Conservation (phyloP, 2,888 invertebrate genomes). For the Meganola albula region DNA sequence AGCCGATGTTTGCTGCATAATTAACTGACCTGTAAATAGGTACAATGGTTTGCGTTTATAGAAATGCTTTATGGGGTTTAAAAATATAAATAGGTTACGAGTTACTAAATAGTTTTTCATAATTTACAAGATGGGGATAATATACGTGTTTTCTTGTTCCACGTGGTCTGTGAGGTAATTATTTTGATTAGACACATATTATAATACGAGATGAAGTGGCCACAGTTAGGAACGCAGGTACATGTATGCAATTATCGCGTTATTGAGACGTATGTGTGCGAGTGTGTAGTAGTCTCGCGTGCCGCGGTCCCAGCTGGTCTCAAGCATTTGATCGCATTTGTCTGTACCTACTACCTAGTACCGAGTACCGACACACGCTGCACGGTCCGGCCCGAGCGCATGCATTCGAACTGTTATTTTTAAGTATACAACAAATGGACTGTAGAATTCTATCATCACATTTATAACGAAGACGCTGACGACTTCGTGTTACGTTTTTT, state of each 20-base stretch:
- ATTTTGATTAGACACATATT: neutral
- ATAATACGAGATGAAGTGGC: slow-evolving; percentile 8
- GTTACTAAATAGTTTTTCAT: neutral
- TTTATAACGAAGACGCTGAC: slow-evolving; percentile 57
- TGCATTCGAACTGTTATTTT: slow-evolving; percentile 61
- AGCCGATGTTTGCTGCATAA: too few relatives aligned
- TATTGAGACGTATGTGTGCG: slow-evolving; percentile 27
- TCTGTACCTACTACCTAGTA: slow-evolving; percentile 27
- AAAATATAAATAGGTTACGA: slow-evolving; percentile 5
- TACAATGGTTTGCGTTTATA: slow-evolving; percentile 8
- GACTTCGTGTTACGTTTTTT: slow-evolving; percentile 54
- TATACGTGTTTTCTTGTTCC: neutral
- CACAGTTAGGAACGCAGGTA: neutral
- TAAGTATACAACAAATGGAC: slow-evolving; percentile 67
- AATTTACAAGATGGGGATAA: neutral
- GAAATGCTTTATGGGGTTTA: neutral
- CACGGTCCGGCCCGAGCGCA: slow-evolving; percentile 20
- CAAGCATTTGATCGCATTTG: slow-evolving; percentile 62
- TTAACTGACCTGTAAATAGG: slow-evolving; percentile 8
- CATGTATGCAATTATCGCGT: slow-evolving; percentile 24
- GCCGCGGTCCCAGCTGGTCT: slow-evolving; percentile 28
- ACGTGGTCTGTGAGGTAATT: neutral
- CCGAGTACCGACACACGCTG: slow-evolving; percentile 16
- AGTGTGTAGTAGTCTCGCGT: slow-evolving; percentile 29
- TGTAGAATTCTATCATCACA: slow-evolving; percentile 76